These are phyloP conservation scores for Eupithecia vulgata DNA, from an alignment of 2,888 invertebrate genomes.

Conservation along the genomic window DNA sequence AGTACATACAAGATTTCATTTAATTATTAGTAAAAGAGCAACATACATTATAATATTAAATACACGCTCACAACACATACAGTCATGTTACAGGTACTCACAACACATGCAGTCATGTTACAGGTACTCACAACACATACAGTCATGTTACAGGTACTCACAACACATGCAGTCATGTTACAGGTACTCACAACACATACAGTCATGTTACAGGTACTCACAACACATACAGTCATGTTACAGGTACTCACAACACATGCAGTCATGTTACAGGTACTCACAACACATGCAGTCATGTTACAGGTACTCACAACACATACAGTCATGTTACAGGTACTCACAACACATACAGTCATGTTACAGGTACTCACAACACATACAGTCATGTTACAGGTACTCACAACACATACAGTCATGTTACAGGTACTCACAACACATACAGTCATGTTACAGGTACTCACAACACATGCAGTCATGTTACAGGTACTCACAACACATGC, in stretches of 20 bases:
- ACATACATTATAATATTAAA: conserved; percentile 40
- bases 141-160: conserved; percentile 40
- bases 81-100: conserved; percentile 39
- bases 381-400: conserved; percentile 40
- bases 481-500: conserved; percentile 31
- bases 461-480: no score
- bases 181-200: conserved; percentile 31
- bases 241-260: conserved; percentile 31
- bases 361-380: conserved; percentile 31
- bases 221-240: conserved; percentile 26
- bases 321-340: conserved; percentile 40
- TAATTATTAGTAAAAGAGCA: conserved; percentile 27
- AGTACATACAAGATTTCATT: conserved; percentile 21
- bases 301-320: conserved; percentile 31
- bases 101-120: no score
- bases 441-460: conserved; percentile 40
- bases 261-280: conserved; percentile 40
- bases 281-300: no score
- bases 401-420: conserved; percentile 26
- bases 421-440: conserved; percentile 31
- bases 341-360: conserved; percentile 26
- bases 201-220: conserved; percentile 40
- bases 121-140: conserved; percentile 31
- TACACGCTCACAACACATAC: conserved; percentile 31
- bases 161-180: no score